These are phyloP conservation scores for Rhabdomys dilectus DNA, from an alignment of 2,113 vertebrate genomes.

Conservation along the genomic window DNA sequence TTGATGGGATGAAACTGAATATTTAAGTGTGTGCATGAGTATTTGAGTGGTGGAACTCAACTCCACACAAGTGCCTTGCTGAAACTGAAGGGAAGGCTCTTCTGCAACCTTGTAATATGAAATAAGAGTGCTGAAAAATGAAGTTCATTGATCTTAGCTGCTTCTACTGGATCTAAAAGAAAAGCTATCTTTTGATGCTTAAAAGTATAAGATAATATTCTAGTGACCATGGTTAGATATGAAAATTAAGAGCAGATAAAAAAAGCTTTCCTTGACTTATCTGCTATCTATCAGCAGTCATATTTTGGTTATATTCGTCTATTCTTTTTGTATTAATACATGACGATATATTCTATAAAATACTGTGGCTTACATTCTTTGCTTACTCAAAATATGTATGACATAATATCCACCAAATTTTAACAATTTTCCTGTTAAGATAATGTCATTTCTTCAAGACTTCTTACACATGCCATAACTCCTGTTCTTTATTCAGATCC, in stretches of 20 bases:
- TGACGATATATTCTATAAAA: constrained; percentile 15
- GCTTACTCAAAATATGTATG: background rate
- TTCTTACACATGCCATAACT: background rate
- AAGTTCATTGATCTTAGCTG: background rate
- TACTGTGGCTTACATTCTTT: constrained; percentile 22
- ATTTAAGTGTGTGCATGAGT: background rate
- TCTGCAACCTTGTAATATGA: background rate
- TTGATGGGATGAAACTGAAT: background rate
- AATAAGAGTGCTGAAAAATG: constrained; percentile 4
- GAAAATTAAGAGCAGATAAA: background rate
- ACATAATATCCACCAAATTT: background rate
- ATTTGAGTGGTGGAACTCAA: background rate
- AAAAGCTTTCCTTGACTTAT: background rate
- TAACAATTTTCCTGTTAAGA: background rate
- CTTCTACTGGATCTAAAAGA: background rate
- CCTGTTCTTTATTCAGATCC: background rate
- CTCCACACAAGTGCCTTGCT: background rate
- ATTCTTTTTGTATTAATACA: background rate
- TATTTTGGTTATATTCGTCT: background rate
- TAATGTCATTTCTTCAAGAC: background rate
- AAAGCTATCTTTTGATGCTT: background rate
- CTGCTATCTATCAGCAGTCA: background rate
- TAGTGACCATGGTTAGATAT: background rate
- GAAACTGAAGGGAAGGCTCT: background rate
- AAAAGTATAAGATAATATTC: constrained; percentile 23